Evolutionary conservation across 2,113 vertebrate genomes (phyloP), one percentile per base, ranked within the genome.

Genomic region (Manacus vitellinus): DNA sequence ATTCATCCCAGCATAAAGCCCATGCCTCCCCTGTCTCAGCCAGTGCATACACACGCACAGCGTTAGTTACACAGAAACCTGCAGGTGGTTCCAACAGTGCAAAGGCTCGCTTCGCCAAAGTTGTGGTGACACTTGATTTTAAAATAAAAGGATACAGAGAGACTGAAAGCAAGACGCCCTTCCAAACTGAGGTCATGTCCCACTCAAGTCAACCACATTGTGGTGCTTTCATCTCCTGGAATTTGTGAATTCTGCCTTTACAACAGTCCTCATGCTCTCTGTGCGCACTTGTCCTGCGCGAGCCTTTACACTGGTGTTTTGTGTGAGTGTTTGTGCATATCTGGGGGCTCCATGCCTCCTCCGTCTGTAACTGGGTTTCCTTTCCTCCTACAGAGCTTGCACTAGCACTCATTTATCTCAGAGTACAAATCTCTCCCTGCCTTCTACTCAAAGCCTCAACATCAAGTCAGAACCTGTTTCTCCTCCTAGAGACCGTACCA

Each of bases 381-480:
- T 99, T 99, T 99, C 97, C 99, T 99, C 98, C 99, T 98, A 99
- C 99, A 99, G 99, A 99, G 99, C 99, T 99, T 99, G 99, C 99
- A 99, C 99, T 99, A 99, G 99, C 99, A 99, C 99, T 99, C 99
- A 99, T 99, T 99, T 99, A 99, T 99, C 99, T 99, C 99, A 99
- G 99, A 99, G 98, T 99, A 99, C 99, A 99, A 99, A 99, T 99
- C 99, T 99, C 98, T 99, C 99, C 98, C 99, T 99, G 99, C 99
- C 99, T 99, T 99, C 99, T 99, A 99, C 99, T 99, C 99, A 99
- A 99, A 99, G 99, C 99, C 99, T 99, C 98, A 99, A 98, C 99
- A 99, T 99, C 99, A 99, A 99, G 99, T 99, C 99, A 99, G 99
- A 99, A 99, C 99, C 99, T 99, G 99, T 99, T 99, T 99, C 99